These are phyloP conservation scores for Platichthys stellatus DNA, from an alignment of 2,113 vertebrate genomes.

Conservation along the genomic window DNA sequence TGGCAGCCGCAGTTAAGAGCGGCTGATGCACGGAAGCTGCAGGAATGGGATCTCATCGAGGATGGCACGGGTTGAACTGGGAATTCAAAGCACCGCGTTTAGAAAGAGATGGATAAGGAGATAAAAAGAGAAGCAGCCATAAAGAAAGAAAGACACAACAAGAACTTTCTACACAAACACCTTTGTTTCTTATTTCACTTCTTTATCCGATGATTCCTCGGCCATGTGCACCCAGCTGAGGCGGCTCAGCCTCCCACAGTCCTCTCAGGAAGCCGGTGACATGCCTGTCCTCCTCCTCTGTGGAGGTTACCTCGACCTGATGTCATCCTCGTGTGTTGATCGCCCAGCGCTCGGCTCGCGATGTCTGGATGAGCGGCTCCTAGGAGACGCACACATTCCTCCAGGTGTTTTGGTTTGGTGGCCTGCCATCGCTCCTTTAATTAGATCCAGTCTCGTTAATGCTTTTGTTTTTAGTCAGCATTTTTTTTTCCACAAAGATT, in stretches of 20 bases:
- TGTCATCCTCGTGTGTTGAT: constrained; percentile 19
- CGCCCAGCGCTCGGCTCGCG: background rate
- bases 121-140: background rate
- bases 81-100: constrained; percentile 15
- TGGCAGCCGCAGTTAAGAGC: constrained; percentile 32
- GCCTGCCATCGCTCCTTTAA: background rate
- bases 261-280: constrained; percentile 56
- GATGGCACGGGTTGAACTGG: background rate
- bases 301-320: constrained; percentile 59
- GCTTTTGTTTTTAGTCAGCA: background rate
- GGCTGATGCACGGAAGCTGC: constrained; percentile 8
- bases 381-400: background rate
- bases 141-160: too few species aligned
- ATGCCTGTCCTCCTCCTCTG: constrained; percentile 43
- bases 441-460: background rate
- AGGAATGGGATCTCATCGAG: constrained; percentile 7
- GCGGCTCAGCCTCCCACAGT: constrained; percentile 59
- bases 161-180: background rate
- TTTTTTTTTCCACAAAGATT: background rate
- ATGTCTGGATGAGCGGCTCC: constrained; percentile 1
- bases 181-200: background rate
- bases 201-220: background rate
- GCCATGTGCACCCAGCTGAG: constrained; percentile 54
- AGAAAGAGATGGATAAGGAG: background rate
- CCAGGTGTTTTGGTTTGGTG: constrained; percentile 6